Evolutionary conservation across 1,140 invertebrate genomes (phyloP), one percentile per base, ranked within the genome.

Genomic region (Cotesia vestalis): DNA sequence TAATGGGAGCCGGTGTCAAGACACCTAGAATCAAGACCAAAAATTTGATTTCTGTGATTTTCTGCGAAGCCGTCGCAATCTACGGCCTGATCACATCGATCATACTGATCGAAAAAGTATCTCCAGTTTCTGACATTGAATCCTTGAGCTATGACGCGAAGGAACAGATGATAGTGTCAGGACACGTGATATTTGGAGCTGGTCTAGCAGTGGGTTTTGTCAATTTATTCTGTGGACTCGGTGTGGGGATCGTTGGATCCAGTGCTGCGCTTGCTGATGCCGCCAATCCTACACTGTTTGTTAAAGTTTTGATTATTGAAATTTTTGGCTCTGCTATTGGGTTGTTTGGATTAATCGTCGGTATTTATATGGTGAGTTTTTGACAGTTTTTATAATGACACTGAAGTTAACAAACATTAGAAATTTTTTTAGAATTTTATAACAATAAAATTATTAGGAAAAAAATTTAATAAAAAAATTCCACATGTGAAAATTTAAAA

Each of bases 71-170:
- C 78, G 97, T 99, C 0, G 97, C 97, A 66, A 99, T 99, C 87
- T 99, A 99, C 85, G 97, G 97, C n/a, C 90, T 99, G 35, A 99
- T 99, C 81, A 97, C 97, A 80, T 96, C 97, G 40, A 98, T 99
- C 83, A 96, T 99, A 36, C 90, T 99, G 52, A 94, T 94, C 64
- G 96, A 95, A 76, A 90, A 92, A 81, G 27, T 27, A 27, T 27
- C 27, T 27, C 2, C 27, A 27, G 27, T 27, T 27, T 27, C 27
- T 27, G 3, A 27, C 3, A 27, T 27, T 27, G 27, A 27, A 86
- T 97, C 74, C 92, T 92, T 66, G 80, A 87, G 70, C 91, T 91
- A 75, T 83, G 81, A 57, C 76, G 77, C 27, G 70, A 76, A 84
- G 11, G 36, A 72, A 6, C 73, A 74, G 69, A 40, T 78, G 0